These are phyloP conservation scores for Oryzias celebensis DNA, from an alignment of 2,113 vertebrate species.

Conservation along the genomic window DNA sequence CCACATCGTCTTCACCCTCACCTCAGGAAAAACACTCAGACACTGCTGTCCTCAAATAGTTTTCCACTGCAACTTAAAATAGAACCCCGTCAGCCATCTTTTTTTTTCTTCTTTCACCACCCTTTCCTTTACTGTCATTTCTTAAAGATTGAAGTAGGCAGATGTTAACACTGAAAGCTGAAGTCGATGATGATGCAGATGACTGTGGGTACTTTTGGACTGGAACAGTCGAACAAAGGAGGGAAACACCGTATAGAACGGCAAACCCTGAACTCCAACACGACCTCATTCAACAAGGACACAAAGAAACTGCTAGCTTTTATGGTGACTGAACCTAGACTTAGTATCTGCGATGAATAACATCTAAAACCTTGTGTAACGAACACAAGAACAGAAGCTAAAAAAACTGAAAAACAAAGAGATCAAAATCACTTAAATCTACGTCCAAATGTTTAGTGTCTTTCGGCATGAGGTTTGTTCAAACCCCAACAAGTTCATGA, in stretches of 20 bases:
- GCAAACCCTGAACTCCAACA: no score
- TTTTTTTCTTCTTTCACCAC: constrained; percentile 9
- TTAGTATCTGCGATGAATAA: no score
- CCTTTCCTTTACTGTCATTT: constrained; percentile 32
- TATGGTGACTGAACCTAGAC: no score
- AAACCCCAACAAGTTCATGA: no score
- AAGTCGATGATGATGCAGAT: constrained; percentile 8
- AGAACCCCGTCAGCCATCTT: background rate
- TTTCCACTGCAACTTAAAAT: constrained; percentile 36
- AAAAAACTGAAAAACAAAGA: no score
- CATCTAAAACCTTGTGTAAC: no score
- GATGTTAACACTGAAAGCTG: constrained; percentile 28
- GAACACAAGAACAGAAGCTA: no score
- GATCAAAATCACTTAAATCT: no score
- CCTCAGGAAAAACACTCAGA: constrained; percentile 35
- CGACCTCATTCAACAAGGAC: no score
- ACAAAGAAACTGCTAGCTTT: no score
- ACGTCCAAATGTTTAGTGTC: no score
- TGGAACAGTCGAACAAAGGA: background rate
- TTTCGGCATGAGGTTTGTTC: no score
- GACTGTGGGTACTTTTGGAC: background rate
- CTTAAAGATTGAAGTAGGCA: constrained; percentile 17
- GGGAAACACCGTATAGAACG: background rate
- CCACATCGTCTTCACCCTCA: constrained; percentile 33
- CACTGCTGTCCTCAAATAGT: constrained; percentile 29